These are phyloP conservation scores for Drosophila bocqueti DNA, from an alignment of 1,140 invertebrate genomes.

Conservation along the genomic window DNA sequence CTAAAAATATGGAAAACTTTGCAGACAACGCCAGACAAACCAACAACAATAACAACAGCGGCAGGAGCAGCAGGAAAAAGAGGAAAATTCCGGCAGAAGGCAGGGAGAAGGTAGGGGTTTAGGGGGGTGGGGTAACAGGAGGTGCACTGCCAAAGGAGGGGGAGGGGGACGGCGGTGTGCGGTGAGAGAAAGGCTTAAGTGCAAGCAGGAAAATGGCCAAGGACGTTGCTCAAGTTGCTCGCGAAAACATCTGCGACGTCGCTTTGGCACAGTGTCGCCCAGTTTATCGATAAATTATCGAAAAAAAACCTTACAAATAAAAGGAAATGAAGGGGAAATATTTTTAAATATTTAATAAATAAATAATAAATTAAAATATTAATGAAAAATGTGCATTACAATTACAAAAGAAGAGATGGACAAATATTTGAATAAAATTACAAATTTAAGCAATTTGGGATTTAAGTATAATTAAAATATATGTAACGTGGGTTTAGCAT, in stretches of 20 bases:
- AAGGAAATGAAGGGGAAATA: no score
- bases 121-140: background rate
- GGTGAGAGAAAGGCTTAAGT: constrained; percentile 69
- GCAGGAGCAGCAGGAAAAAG: constrained; percentile 22
- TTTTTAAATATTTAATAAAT: no score
- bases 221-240: constrained; percentile 80
- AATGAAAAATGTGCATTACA: no score
- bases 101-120: background rate
- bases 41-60: constrained; percentile 34
- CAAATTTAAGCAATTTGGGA: no score
- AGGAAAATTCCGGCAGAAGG: constrained; percentile 23
- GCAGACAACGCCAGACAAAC: constrained; percentile 76
- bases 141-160: background rate
- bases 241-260: constrained; percentile 70
- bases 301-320: background rate
- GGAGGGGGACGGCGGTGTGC: background rate
- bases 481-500: no score
- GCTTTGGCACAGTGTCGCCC: constrained; percentile 23
- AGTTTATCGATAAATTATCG: background rate
- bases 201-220: constrained; percentile 64
- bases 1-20: constrained; percentile 84
- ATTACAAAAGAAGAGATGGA: no score
- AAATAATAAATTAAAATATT: no score
- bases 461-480: no score
- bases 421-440: no score